Conservation (phyloP, 2,888 invertebrate species). For the Mythimna albipuncta region DNA sequence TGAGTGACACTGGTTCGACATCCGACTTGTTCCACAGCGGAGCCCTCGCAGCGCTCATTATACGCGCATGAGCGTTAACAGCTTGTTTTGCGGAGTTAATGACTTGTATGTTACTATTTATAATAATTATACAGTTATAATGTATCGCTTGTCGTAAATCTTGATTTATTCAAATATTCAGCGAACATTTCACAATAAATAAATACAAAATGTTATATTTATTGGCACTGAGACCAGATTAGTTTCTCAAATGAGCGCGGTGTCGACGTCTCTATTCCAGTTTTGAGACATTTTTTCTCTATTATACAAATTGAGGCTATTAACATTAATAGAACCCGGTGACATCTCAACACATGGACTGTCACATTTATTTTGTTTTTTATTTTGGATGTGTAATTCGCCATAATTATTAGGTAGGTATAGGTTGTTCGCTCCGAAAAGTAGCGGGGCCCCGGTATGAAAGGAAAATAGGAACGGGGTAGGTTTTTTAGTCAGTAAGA, state of each 20-base stretch:
- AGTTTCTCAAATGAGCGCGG: constrained; percentile 60
- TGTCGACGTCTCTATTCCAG: constrained; percentile 64
- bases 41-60: neutral
- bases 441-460: too few species aligned
- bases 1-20: neutral
- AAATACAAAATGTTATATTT: constrained; percentile 50
- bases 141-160: constrained; percentile 37
- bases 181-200: constrained; percentile 42
- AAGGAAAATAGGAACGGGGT: too few species aligned
- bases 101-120: constrained; percentile 29
- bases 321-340: constrained; percentile 62
- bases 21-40: neutral
- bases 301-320: constrained; percentile 63
- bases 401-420: neutral
- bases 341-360: constrained; percentile 61
- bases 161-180: constrained; percentile 53
- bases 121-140: constrained; percentile 41
- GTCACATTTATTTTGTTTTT: constrained; percentile 49
- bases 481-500: too few species aligned
- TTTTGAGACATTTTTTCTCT: constrained; percentile 50
- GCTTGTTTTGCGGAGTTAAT: constrained; percentile 34
- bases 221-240: constrained; percentile 52
- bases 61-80: constrained; percentile 35
- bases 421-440: too few species aligned
- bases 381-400: constrained; percentile 24